Base-by-base conservation (phyloP, 2,113 vertebrate genomes). In the Elaphurus davidianus region DNA sequence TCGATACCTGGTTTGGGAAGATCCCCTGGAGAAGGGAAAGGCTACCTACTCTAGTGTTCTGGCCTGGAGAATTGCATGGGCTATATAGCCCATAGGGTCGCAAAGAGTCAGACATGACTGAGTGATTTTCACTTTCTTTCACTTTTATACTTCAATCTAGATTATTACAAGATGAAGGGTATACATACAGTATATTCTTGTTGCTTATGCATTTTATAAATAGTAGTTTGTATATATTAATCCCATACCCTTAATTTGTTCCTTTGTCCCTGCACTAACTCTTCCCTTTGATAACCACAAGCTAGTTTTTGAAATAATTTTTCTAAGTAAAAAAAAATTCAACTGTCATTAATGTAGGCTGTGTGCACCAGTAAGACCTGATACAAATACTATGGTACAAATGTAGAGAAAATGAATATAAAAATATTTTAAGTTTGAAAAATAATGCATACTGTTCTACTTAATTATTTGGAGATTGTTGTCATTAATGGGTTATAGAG, bases 391-490 rank as follows among this genome's bases (percentile, higher is more conserved):
- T 4, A 40, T 15, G 60, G 7, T 55, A 54, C 50, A 96, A 67
- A 55, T 88, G 47, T 71, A 92, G 62, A 55, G 23, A 83, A 88
- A 52, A 97, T 45, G 8, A 86, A 96, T 84, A 92, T 50, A 78
- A 87, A 83, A 91, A 43, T 90, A 40, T 52, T 79, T 92, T 90
- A 36, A 83, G 11, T 95, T 82, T 95, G 15, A 71, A 89, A 97
- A 90, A 40, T 71, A 89, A 93, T 45, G 12, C 6, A 54, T 64
- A 43, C n/a, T 84, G 3, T 67, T 94, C 17, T 83, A 78, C 2
- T 59, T 79, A 71, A 40, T 94, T 97, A 64, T 71, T 78, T 94
- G 45, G 36, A 54, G 6, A 97, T 15, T n/a, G 15, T 6, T 97
- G 13, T 55, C 21, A 78, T 87, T 50, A 71, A 52, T 10, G 28